These are phyloP conservation scores for Halichoerus grypus DNA, from an alignment of 2,113 vertebrate genomes.

Conservation along the genomic window DNA sequence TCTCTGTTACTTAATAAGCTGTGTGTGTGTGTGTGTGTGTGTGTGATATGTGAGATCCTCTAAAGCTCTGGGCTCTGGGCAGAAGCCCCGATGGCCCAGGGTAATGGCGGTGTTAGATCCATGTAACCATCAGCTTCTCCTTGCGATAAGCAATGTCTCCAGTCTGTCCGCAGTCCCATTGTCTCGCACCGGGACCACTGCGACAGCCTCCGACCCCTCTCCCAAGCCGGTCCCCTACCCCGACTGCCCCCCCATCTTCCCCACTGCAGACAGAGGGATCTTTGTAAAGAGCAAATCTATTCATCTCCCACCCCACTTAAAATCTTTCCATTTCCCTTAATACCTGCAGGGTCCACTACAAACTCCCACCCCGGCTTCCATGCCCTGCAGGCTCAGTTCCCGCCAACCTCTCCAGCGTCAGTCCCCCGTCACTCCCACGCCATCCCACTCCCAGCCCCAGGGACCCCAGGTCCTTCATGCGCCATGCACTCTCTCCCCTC, in stretches of 20 bases:
- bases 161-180: no score
- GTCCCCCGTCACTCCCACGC: accelerated
- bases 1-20: background rate
- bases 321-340: background rate
- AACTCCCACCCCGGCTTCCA: background rate
- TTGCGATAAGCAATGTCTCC: background rate
- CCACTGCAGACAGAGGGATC: background rate
- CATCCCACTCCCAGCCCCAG: accelerated
- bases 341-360: background rate
- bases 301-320: background rate
- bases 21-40: background rate
- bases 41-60: no score
- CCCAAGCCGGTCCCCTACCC: accelerated
- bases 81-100: background rate
- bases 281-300: background rate
- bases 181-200: background rate
- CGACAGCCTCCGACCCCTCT: accelerated
- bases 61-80: background rate
- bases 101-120: background rate
- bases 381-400: background rate
- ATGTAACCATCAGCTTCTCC: accelerated
- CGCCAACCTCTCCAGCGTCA: background rate
- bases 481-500: background rate
- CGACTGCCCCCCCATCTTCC: accelerated
- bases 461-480: no score